phyloP scores from a whole-genome alignment of 2,113 vertebrate genomes.

The Megaleporinus macrocephalus region DNA sequence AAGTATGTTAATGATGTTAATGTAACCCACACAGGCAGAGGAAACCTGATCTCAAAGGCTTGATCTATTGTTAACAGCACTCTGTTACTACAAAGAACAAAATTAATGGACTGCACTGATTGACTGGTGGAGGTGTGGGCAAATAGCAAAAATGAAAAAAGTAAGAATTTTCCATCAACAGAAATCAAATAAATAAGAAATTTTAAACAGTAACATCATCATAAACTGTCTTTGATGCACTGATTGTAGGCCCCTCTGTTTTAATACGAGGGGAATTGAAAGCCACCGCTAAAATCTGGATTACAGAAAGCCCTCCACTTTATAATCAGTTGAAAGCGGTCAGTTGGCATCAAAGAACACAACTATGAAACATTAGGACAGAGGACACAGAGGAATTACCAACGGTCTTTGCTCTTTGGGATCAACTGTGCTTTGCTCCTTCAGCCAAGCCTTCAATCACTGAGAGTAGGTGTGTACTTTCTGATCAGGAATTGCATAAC shows the following conservation, averaged over 20 bases:
- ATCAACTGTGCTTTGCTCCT: not conserved
- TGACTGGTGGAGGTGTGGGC: not conserved
- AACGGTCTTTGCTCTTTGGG: not conserved
- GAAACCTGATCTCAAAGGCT: not conserved
- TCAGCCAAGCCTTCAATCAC: not conserved
- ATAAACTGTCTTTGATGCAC: not conserved
- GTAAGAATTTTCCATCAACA: not conserved
- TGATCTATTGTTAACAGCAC: not conserved
- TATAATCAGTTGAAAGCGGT: slow-evolving; percentile 70
- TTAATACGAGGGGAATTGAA: slow-evolving; percentile 41
- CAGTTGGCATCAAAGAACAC: slow-evolving; percentile 51
- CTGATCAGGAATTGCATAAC: not conserved
- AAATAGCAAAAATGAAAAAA: not conserved
- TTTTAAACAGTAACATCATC: not conserved
- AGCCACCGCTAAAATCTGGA: slow-evolving; percentile 65
- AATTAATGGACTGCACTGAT: not conserved
- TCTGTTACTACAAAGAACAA: too few species aligned
- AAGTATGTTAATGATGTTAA: not conserved
- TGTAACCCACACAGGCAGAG: not conserved
- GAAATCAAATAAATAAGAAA: not conserved
- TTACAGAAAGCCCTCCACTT: slow-evolving; percentile 68
- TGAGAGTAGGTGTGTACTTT: not conserved
- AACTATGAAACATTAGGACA: slow-evolving; percentile 54
- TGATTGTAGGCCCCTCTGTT: not conserved
- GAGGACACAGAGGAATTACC: slow-evolving; percentile 54